phyloP scores from a whole-genome alignment of 2,888 invertebrate genomes.

The Pocota personata region DNA sequence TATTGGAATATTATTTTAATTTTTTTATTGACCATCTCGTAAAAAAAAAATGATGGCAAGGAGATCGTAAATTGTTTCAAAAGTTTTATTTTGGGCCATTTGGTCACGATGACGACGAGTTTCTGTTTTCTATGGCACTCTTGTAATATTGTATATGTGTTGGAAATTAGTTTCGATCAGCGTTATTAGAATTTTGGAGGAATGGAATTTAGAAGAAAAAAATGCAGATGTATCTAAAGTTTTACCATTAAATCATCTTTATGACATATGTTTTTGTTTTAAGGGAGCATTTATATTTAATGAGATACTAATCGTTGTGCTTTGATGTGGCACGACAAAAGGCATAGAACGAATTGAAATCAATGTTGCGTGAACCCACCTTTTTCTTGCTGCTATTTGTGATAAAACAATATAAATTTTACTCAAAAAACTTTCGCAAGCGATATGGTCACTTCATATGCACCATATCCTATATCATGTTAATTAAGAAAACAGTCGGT shows the following conservation, averaged over 20 bases:
- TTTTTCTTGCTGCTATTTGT: too few relatives aligned
- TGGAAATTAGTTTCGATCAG: background rate
- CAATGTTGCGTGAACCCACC: too few relatives aligned
- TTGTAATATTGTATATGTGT: background rate
- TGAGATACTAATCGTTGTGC: background rate
- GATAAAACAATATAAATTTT: too few relatives aligned
- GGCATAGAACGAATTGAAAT: background rate
- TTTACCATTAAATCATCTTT: background rate
- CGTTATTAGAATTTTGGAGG: background rate
- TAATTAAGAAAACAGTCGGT: too few relatives aligned
- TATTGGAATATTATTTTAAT: slow-evolving; percentile 45
- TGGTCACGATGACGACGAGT: background rate
- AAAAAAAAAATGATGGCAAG: slow-evolving; percentile 1
- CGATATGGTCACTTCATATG: too few relatives aligned
- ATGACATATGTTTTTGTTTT: background rate
- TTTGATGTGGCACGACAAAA: background rate
- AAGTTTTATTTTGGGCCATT: background rate
- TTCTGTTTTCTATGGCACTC: background rate
- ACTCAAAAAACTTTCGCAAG: too few relatives aligned
- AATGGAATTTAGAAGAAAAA: background rate
- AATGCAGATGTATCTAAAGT: background rate
- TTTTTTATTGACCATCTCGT: slow-evolving; percentile 40
- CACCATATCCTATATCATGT: too few relatives aligned
- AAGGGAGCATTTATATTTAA: background rate
- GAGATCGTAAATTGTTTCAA: slow-evolving; percentile 27